Evolutionary conservation across 2,888 invertebrate genomes (phyloP), one percentile per base, ranked within the genome.

Genomic region (Polydrusus cervinus): DNA sequence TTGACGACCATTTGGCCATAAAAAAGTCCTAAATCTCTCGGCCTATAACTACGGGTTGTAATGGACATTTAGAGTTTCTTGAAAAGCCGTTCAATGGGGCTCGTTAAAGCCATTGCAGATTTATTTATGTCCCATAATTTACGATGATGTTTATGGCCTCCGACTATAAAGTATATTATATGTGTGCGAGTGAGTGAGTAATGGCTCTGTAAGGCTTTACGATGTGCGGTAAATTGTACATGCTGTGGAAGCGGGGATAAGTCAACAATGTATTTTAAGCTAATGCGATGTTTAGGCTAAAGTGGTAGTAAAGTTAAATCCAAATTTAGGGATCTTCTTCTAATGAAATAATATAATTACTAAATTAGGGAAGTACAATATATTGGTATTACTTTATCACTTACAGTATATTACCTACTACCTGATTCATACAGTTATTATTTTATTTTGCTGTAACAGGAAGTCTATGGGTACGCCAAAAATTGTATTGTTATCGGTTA

Each of bases 121-220:
- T 75, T 75, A 75, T 75, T 75, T 75, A 71, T 67, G 75, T 67
- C 53, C 71, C 71, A 75, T 75, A 75, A 75, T 75, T 75, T 75
- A 75, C 67, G 61, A 11, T 14, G 66, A 71, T 71, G 71, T 75
- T 75, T 75, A 75, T 71, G 67, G 74, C 55, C 14, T 34, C 45
- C 60, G 66, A 65, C 74, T 61, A 66, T 74, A 74, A 70, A 74
- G 71, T 75, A 67, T 55, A 71, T 71, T 75, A 69, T 71, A 65
- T 71, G 55, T 60, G 47, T 30, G 69, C 34, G 38, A 45, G 51
- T 30, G 70, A 51, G 66, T 67, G 73, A 61, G 45, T 71, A 71
- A 62, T 71, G 69, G 47, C 45, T 34, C 30, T 49, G 49, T 49
- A 51, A 34, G 38, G 65, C 57, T 57, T 57, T 57, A 70, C 61